Evolutionary conservation across 2,113 vertebrate genomes (phyloP).

Genomic region (Coregonus clupeaformis): DNA sequence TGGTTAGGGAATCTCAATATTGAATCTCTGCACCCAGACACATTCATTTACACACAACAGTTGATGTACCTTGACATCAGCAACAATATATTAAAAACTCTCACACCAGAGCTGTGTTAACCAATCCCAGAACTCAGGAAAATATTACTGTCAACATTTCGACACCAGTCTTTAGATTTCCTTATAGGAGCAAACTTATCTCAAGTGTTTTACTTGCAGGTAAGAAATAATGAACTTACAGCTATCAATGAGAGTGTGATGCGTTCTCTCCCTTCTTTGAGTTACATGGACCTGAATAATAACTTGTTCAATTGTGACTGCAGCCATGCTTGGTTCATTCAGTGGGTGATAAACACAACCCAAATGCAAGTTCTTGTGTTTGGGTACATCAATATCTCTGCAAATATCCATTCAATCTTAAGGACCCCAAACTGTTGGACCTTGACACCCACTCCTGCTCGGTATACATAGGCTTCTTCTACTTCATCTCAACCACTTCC

Average conservation of each 20-base stretch:
- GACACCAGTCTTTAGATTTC: constrained; percentile 41
- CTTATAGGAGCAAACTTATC: constrained; percentile 52
- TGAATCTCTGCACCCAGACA: constrained; percentile 36
- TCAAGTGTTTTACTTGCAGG: constrained; percentile 31
- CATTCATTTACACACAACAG: constrained; percentile 56
- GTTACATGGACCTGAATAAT: too few species aligned
- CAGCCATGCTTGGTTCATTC: constrained; percentile 6
- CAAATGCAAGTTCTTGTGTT: constrained; percentile 62
- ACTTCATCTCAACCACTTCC: too few species aligned
- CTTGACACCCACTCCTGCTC: too few species aligned
- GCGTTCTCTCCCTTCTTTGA: too few species aligned
- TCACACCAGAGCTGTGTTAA: constrained; percentile 56
- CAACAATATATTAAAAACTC: constrained; percentile 47
- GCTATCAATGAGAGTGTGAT: too few species aligned
- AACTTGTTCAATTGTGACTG: too few species aligned
- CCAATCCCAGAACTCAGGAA: constrained; percentile 47
- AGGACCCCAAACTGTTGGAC: too few species aligned
- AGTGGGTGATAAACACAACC: constrained; percentile 45
- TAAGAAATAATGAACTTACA: too few species aligned
- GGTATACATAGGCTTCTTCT: too few species aligned
- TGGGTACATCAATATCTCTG: too few species aligned
- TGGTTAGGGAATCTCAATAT: constrained; percentile 49
- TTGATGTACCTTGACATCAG: constrained; percentile 65
- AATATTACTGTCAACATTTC: too few species aligned
- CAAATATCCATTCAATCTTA: too few species aligned